A percentile compares a stretch with the other conserved stretches of the same genome.
These are phyloP conservation scores for Hybos culiciformis DNA, from an alignment of 2,888 invertebrate species.

Conservation along the genomic window DNA sequence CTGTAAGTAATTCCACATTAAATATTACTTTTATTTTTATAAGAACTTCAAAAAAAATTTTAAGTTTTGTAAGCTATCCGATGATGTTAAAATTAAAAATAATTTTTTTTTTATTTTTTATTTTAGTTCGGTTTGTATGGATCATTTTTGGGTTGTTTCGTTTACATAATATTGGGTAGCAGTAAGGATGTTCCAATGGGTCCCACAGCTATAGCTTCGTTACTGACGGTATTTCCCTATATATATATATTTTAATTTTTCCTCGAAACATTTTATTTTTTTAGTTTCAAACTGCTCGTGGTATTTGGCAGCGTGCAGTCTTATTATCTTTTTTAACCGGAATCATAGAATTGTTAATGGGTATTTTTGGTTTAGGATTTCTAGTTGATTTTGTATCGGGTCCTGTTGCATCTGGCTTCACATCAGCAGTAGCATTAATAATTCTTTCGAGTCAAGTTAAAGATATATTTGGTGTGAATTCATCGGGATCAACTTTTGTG, in stretches of 20 bases:
- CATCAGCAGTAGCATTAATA: slow-evolving; percentile 78
- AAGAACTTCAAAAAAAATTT: neutral
- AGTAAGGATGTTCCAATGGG: slow-evolving; percentile 89
- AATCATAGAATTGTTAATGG: slow-evolving; percentile 65
- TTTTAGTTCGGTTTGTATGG: slow-evolving; percentile 80
- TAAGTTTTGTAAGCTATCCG: neutral
- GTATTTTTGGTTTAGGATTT: slow-evolving; percentile 70
- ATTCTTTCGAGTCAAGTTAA: slow-evolving; percentile 80
- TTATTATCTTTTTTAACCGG: slow-evolving; percentile 64
- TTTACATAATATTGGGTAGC: slow-evolving; percentile 79
- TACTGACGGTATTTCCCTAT: no score
- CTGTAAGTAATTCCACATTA: slow-evolving; percentile 34
- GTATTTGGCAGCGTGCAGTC: slow-evolving; percentile 49
- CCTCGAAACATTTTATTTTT: no score
- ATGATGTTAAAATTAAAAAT: neutral
- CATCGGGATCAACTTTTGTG: slow-evolving; percentile 63
- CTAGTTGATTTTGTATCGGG: slow-evolving; percentile 82
- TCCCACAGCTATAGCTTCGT: slow-evolving; percentile 82
- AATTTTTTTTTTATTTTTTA: slow-evolving; percentile 1
- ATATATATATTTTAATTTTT: no score
- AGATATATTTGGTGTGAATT: slow-evolving; percentile 61
- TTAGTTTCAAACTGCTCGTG: slow-evolving; percentile 62
- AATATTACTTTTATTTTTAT: slow-evolving; percentile 1
- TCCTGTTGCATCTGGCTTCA: slow-evolving; percentile 79
- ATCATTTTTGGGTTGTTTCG: slow-evolving; percentile 79